phyloP scores from a whole-genome alignment of 2,113 vertebrate species.

The Anolis sagrei region DNA sequence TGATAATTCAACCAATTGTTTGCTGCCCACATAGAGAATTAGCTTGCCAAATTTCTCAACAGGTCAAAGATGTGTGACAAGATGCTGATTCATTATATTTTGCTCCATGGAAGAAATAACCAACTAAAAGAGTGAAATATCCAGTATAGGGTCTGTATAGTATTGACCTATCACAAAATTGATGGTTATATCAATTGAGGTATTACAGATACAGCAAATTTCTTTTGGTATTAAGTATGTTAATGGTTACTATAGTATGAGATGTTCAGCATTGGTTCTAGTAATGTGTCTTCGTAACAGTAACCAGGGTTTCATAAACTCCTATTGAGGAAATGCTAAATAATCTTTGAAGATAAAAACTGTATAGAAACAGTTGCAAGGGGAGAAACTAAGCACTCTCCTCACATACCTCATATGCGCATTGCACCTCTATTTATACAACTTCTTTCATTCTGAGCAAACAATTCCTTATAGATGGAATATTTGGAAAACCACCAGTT shows the following conservation, averaged over 20 bases:
- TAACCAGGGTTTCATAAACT: no score
- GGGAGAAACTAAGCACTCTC: no score
- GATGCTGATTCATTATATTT: background rate
- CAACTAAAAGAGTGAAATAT: background rate
- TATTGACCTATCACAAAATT: background rate
- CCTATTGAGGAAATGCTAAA: no score
- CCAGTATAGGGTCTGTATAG: background rate
- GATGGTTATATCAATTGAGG: no score
- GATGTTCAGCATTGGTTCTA: background rate
- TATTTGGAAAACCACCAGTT: background rate
- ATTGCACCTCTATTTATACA: background rate
- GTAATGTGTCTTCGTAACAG: background rate
- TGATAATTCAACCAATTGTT: conserved; percentile 19
- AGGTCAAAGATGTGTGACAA: background rate
- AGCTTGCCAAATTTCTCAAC: background rate
- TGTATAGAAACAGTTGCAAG: no score
- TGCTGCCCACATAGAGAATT: background rate
- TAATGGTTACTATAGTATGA: background rate
- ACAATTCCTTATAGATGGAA: background rate
- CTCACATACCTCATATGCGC: background rate
- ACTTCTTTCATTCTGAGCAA: background rate
- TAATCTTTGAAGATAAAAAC: no score
- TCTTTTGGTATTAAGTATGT: background rate
- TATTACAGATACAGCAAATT: no score
- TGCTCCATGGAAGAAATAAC: background rate